A percentile compares a stretch with the other conserved stretches of the same genome.
phyloP scores from a whole-genome alignment of 2,797 vertebrate species.

The Enteromius treurensis region DNA sequence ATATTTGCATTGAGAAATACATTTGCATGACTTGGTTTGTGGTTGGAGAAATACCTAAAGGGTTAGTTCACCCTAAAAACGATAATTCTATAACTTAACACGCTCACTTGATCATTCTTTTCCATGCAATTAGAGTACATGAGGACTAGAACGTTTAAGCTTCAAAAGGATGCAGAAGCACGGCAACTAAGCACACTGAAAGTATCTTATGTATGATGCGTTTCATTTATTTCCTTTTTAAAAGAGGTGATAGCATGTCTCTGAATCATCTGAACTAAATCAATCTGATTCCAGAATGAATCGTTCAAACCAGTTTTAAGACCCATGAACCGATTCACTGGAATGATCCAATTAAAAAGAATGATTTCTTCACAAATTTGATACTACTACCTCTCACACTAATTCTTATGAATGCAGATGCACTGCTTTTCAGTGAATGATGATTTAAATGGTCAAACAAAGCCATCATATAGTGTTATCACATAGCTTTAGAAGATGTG shows the following conservation, averaged over 20 bases:
- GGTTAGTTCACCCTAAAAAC: slow-evolving; percentile 2
- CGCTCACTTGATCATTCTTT: neutral
- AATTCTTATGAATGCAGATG: neutral
- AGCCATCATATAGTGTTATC: neutral
- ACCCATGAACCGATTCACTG: neutral
- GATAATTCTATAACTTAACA: neutral
- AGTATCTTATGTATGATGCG: neutral
- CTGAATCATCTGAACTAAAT: neutral
- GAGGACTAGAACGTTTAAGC: neutral
- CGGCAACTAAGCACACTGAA: neutral
- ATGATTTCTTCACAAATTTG: neutral
- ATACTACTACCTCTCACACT: neutral
- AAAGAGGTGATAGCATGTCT: neutral
- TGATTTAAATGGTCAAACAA: neutral
- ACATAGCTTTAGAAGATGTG: neutral
- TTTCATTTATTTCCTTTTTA: neutral
- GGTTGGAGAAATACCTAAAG: neutral
- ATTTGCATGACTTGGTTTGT: slow-evolving; percentile 52
- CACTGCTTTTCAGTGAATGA: neutral
- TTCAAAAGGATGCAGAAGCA: slow-evolving; percentile 2
- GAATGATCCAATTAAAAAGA: neutral
- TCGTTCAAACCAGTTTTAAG: neutral
- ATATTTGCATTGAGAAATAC: slow-evolving; percentile 50
- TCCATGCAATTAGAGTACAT: neutral
- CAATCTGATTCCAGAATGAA: neutral